phyloP scores from a whole-genome alignment of 1,140 invertebrate species.

The Pararge aegeria region DNA sequence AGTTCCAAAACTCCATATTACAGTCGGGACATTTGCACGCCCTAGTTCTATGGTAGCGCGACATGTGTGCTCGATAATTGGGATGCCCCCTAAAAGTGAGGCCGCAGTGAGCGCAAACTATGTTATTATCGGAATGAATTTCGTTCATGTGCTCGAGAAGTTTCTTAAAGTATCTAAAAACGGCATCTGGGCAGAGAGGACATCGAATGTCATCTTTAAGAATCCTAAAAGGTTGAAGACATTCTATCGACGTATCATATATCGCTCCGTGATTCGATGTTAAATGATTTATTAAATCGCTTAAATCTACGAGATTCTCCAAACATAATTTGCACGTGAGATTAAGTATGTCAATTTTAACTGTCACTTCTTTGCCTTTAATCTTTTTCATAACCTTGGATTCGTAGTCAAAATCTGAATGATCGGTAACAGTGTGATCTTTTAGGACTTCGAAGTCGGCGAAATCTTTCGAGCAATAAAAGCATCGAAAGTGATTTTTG shows the following conservation, averaged over 20 bases:
- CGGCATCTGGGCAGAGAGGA: constrained; percentile 46
- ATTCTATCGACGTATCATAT: constrained; percentile 41
- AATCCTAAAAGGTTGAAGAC: constrained; percentile 49
- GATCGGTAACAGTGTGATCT: constrained; percentile 45
- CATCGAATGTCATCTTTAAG: constrained; percentile 52
- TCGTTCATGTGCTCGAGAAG: constrained; percentile 54
- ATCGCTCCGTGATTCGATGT: constrained; percentile 44
- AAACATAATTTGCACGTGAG: constrained; percentile 58
- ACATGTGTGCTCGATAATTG: constrained; percentile 50
- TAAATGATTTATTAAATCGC: constrained; percentile 47
- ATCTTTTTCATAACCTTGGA: constrained; percentile 50
- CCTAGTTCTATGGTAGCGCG: constrained; percentile 36
- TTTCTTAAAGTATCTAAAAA: constrained; percentile 49
- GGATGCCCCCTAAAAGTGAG: constrained; percentile 48
- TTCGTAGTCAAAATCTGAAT: constrained; percentile 51
- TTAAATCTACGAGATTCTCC: constrained; percentile 37
- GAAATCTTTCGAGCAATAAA: constrained; percentile 62
- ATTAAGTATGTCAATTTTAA: constrained; percentile 56
- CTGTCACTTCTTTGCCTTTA: constrained; percentile 43
- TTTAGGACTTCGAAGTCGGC: constrained; percentile 43
- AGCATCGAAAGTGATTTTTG: constrained; percentile 58
- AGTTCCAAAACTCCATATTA: constrained; percentile 41
- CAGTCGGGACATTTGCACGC: constrained; percentile 45
- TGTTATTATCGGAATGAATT: constrained; percentile 50
- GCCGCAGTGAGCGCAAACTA: constrained; percentile 57